Evolutionary conservation across 2,888 invertebrate genomes (phyloP).

Genomic region (Drosophila diplacantha): DNA sequence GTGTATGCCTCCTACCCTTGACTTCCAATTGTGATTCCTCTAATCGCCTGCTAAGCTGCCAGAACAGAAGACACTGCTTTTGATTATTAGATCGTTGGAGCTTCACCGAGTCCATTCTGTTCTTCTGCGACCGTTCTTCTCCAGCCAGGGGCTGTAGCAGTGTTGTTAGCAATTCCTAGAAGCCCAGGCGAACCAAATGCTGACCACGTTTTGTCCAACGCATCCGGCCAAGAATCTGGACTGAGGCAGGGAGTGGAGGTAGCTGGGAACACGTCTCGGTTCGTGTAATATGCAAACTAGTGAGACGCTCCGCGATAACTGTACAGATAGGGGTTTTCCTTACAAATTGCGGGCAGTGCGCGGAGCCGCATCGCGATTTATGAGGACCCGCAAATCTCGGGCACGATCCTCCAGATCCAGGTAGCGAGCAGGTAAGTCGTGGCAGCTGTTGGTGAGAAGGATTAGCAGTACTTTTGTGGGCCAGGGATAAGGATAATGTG

Average conservation of each 20-base stretch:
- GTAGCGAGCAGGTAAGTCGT: slow-evolving; percentile 19
- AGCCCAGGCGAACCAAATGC: slow-evolving; percentile 43
- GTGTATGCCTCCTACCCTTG: slow-evolving; percentile 37
- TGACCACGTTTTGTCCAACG: slow-evolving; percentile 62
- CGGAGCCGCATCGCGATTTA: slow-evolving; percentile 26
- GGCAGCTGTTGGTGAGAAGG: slow-evolving; percentile 30
- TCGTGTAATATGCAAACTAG: slow-evolving; percentile 73
- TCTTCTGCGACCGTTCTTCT: slow-evolving; percentile 10
- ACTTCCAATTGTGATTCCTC: slow-evolving; percentile 40
- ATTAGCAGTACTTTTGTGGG: slow-evolving; percentile 21
- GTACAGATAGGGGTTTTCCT: slow-evolving; percentile 63
- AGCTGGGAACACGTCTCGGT: slow-evolving; percentile 59
- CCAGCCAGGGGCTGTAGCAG: neutral
- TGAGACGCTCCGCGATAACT: slow-evolving; percentile 60
- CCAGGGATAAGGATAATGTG: slow-evolving; percentile 1
- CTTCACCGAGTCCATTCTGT: slow-evolving; percentile 18
- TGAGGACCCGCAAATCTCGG: slow-evolving; percentile 26
- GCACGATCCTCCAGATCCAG: slow-evolving; percentile 47
- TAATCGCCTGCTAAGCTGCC: slow-evolving; percentile 61
- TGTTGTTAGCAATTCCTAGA: slow-evolving; percentile 49
- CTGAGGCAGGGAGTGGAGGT: slow-evolving; percentile 20
- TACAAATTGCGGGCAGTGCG: slow-evolving; percentile 62
- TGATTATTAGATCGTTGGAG: slow-evolving; percentile 32
- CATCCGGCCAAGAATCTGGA: slow-evolving; percentile 55
- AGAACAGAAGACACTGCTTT: slow-evolving; percentile 45